Evolutionary conservation across 1,140 invertebrate genomes (phyloP).

Genomic region (Drosophila ananassae): DNA sequence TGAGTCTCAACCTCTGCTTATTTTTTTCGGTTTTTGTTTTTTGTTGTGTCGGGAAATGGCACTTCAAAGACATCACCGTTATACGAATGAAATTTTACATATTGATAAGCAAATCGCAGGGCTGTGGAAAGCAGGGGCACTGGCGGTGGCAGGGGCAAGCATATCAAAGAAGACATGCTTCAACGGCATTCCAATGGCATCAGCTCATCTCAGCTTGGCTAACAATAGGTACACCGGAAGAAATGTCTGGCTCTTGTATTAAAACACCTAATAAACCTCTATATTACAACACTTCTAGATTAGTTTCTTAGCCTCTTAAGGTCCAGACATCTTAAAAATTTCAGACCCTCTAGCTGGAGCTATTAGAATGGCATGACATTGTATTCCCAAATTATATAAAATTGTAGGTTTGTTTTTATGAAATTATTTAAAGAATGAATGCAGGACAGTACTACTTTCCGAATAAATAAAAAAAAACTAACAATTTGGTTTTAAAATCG

Average conservation of each 20-base stretch:
- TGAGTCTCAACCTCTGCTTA: background rate
- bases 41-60: slow-evolving; percentile 35
- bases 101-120: slow-evolving; percentile 55
- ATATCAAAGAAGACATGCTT: slow-evolving; percentile 49
- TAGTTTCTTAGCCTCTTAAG: background rate
- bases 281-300: no score
- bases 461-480: no score
- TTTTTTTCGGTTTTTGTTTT: slow-evolving; percentile 24
- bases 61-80: slow-evolving; percentile 55
- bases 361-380: no score
- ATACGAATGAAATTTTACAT: slow-evolving; percentile 52
- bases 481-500: no score
- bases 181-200: slow-evolving; percentile 49
- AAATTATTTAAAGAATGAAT: no score
- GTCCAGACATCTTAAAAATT: background rate
- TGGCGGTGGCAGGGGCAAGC: slow-evolving; percentile 1
- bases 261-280: no score
- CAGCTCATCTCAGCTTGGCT: slow-evolving; percentile 32
- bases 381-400: no score
- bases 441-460: no score
- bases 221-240: slow-evolving; percentile 17
- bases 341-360: no score
- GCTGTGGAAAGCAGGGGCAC: background rate
- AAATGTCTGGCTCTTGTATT: background rate
- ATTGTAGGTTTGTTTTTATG: no score